Evolutionary conservation across 2,113 vertebrate genomes (phyloP).

Genomic region (Chelonoidis abingdonii): DNA sequence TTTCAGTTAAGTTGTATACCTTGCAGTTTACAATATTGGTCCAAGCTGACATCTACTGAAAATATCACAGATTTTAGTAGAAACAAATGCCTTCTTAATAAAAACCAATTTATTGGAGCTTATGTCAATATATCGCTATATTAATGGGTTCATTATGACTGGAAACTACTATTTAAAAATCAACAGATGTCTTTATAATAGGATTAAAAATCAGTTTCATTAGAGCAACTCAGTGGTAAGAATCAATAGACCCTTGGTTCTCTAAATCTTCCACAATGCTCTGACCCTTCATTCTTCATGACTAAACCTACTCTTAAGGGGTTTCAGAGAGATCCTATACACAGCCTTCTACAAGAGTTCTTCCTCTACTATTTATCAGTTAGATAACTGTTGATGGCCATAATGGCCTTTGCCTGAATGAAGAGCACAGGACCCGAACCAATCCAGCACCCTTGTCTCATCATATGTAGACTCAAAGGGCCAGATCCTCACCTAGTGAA

Average conservation of each 20-base stretch:
- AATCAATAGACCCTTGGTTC: constrained; percentile 10
- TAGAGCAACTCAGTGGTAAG: constrained; percentile 18
- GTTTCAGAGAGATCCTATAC: constrained; percentile 42
- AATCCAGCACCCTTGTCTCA: background rate
- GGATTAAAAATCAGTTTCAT: constrained; percentile 63
- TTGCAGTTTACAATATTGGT: constrained; percentile 44
- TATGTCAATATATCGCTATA: constrained; percentile 59
- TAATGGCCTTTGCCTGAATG: background rate
- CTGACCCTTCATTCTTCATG: constrained; percentile 33
- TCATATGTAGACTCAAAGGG: background rate
- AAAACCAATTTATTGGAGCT: constrained; percentile 58
- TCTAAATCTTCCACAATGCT: constrained; percentile 9
- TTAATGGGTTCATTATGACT: constrained; percentile 67
- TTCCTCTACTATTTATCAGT: constrained; percentile 1
- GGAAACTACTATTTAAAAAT: constrained; percentile 64
- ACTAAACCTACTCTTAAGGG: constrained; percentile 3
- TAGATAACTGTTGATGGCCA: background rate
- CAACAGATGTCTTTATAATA: constrained; percentile 39
- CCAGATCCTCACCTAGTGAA: background rate
- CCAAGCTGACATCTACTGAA: constrained; percentile 39
- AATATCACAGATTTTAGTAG: constrained; percentile 36
- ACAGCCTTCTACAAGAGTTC: background rate
- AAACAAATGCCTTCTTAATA: constrained; percentile 69
- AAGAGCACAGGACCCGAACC: background rate
- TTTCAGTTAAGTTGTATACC: constrained; percentile 38